Conservation (phyloP, 2,797 vertebrate genomes). For the Falco peregrinus region DNA sequence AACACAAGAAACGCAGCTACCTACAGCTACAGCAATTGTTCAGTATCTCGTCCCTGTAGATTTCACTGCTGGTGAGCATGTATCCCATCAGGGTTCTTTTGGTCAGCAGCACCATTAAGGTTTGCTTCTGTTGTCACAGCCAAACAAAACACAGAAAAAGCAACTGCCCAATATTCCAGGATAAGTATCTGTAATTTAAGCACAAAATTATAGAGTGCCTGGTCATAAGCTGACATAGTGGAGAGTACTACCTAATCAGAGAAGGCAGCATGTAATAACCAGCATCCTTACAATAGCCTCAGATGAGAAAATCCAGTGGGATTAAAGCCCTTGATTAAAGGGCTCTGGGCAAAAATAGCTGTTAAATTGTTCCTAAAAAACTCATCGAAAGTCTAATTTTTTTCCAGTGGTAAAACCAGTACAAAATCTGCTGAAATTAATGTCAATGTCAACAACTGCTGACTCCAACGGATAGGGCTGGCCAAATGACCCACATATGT, state of each 20-base stretch:
- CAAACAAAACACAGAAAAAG: not conserved
- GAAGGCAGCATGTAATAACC: not conserved
- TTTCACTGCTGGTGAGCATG: not conserved
- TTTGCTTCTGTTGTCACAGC: not conserved
- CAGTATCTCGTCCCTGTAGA: not conserved
- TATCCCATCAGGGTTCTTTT: not conserved
- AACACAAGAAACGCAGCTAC: not conserved
- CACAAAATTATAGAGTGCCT: not conserved
- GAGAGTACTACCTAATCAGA: not conserved
- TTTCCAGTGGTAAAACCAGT: not conserved
- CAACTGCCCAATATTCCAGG: rapidly evolving
- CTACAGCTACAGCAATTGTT: not conserved
- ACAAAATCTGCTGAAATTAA: not conserved
- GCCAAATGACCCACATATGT: rapidly evolving
- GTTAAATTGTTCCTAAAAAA: not conserved
- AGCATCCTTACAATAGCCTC: not conserved
- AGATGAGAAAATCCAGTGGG: not conserved
- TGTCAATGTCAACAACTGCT: not conserved
- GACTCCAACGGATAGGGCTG: not conserved
- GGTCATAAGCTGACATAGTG: not conserved
- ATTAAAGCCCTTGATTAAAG: not conserved
- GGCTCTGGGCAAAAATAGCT: not conserved
- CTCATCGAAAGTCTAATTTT: not conserved
- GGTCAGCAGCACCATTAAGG: not conserved
- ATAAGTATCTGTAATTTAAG: not conserved